Conservation (phyloP, 2,113 vertebrate species). For the Gymnarchus niloticus region DNA sequence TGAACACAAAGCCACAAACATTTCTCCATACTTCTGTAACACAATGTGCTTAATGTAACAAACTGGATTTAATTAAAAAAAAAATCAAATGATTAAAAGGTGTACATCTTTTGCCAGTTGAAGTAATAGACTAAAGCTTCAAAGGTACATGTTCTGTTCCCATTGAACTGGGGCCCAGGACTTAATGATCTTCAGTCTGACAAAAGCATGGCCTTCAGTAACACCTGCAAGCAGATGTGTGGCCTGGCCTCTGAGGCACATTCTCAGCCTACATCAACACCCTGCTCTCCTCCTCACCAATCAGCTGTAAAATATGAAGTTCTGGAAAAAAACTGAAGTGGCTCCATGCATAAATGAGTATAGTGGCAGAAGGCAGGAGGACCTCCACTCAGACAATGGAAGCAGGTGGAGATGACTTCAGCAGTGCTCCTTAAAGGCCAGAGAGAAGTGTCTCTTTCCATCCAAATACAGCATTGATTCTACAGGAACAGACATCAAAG, state of each 20-base stretch:
- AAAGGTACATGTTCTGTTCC: too few relatives aligned
- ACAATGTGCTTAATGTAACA: not conserved
- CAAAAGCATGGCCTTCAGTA: not conserved
- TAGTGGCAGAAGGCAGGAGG: not conserved
- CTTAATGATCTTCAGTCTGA: not conserved
- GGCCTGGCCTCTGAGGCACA: not conserved
- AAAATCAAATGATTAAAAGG: not conserved
- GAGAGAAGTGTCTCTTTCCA: slow-evolving; percentile 84
- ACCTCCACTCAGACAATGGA: not conserved
- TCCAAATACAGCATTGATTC: slow-evolving; percentile 97
- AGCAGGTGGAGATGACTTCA: not conserved
- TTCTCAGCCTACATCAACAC: too few relatives aligned
- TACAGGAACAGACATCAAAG: slow-evolving; percentile 49
- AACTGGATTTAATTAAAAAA: not conserved
- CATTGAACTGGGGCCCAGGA: not conserved
- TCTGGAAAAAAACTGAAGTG: slow-evolving; percentile 1
- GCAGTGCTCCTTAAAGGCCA: slow-evolving; percentile 55
- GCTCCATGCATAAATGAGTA: not conserved
- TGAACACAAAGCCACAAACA: not conserved
- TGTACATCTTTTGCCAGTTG: not conserved
- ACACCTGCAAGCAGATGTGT: not conserved
- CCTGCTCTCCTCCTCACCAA: not conserved
- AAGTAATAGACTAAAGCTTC: not conserved
- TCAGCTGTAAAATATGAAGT: not conserved
- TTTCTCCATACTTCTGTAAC: not conserved